Base-by-base conservation (phyloP, 1,140 invertebrate genomes). In the Drosophila ohnishii region DNA sequence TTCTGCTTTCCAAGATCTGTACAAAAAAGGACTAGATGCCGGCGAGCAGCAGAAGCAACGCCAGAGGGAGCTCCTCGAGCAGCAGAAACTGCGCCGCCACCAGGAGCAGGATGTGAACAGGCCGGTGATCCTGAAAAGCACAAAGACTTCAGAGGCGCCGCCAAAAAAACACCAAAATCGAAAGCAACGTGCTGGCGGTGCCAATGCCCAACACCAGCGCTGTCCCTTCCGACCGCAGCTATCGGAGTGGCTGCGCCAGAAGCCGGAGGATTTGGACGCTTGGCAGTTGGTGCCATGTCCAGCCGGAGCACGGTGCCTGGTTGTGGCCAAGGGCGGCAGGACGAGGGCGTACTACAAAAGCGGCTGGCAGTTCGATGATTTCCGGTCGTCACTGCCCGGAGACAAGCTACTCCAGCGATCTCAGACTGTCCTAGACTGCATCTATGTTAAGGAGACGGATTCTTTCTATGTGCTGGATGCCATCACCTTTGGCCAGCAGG, bases 231-330 rank as follows among this genome's bases (percentile, higher is more conserved):
- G 47, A 1, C 58, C 84, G 2, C 90, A 91, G 30, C 86, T 96
- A 28, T 98, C 97, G 1, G 98, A 99, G 92, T 99, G 97, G 97
- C 92, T 99, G 90, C 92, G 96, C 2, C 96, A 98, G 77, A 94
- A 95, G 48, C 98, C 98, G 14, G 92, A 93, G 59, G 95, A 97
- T 92, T 80, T 94, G 32, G 92, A 94, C 9, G 94, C 96, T 53
- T 99, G 97, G 97, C 90, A 95, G n/a, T 93, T 97, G 66, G 94
- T 97, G 34, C 93, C 96, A 1, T 97, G 96, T 92, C 98, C 98
- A 35, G 93, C 95, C 79, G 98, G 97, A 30, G 94, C 94, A 75
- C 93, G 98, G 67, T 94, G 94, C 78, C 92, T 98, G 8, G 92
- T 98, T 39, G 94, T 98, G 40, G 95, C 97, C 16, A 92, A 93